These are phyloP conservation scores for Pedetes capensis DNA, from an alignment of 2,113 vertebrate species.

Conservation along the genomic window DNA sequence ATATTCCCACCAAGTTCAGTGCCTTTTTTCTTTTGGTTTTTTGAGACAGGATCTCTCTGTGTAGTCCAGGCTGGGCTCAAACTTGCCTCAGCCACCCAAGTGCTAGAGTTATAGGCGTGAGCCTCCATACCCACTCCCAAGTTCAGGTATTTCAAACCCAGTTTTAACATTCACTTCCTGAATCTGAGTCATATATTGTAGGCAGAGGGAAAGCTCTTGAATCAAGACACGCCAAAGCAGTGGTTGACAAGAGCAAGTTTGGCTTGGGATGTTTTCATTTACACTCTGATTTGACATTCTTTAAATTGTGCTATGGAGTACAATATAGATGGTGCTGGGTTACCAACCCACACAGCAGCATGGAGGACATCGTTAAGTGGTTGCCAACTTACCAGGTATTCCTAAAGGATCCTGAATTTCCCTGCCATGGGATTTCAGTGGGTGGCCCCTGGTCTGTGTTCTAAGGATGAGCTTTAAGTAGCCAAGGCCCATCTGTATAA, in stretches of 20 bases:
- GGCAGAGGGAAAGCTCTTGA: background rate
- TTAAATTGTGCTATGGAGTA: background rate
- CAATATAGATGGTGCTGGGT: background rate
- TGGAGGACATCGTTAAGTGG: background rate
- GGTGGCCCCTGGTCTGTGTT: background rate
- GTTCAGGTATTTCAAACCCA: background rate
- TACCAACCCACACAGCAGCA: background rate
- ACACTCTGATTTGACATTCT: background rate
- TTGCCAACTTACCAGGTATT: background rate
- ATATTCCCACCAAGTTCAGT: background rate
- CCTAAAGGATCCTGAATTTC: background rate
- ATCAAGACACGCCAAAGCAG: background rate
- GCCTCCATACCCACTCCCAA: background rate
- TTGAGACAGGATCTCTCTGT: background rate
- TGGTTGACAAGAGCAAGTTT: background rate
- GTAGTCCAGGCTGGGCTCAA: background rate
- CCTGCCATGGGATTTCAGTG: background rate
- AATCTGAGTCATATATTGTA: background rate
- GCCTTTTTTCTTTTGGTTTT: background rate
- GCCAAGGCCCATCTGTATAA: background rate
- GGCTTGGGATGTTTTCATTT: background rate
- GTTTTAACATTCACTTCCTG: background rate
- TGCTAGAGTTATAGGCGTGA: background rate
- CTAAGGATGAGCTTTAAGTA: background rate
- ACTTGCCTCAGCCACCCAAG: background rate